Percentiles rank a stretch among this genome's conserved stretches.
These are phyloP conservation scores for Drosophila neoperkinsi DNA, from an alignment of 2,888 invertebrate genomes.

Conservation along the genomic window DNA sequence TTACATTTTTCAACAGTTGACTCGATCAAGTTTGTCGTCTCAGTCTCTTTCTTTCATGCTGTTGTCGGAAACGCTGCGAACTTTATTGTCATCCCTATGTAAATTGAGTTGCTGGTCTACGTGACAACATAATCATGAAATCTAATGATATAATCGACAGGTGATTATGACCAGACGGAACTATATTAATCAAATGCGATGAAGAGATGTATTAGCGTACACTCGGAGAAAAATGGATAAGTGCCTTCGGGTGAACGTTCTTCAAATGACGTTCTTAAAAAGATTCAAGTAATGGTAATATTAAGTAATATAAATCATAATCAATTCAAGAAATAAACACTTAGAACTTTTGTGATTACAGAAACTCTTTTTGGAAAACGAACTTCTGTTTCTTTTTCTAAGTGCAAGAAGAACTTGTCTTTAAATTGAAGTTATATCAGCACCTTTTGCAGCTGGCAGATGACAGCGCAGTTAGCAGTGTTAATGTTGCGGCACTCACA, in stretches of 20 bases:
- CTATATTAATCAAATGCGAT: constrained; percentile 36
- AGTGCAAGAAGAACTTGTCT: background rate
- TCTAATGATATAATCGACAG: background rate
- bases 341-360: too few relatives aligned
- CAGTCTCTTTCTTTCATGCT: constrained; percentile 53
- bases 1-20: background rate
- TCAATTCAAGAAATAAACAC: background rate
- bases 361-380: too few relatives aligned
- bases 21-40: constrained; percentile 62
- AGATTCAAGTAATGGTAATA: accelerated
- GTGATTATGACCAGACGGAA: constrained; percentile 3
- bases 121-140: constrained; percentile 14
- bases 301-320: background rate
- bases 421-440: background rate
- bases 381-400: background rate
- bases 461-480: constrained; percentile 2
- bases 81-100: constrained; percentile 1
- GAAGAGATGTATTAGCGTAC: background rate
- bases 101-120: constrained; percentile 22
- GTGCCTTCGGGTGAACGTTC: background rate
- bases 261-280: background rate
- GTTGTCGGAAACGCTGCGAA: constrained; percentile 38
- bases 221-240: background rate
- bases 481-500: constrained; percentile 2
- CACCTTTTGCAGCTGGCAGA: background rate